Evolutionary conservation across 2,888 invertebrate genomes (phyloP).

Genomic region (Ferrisia virgata): DNA sequence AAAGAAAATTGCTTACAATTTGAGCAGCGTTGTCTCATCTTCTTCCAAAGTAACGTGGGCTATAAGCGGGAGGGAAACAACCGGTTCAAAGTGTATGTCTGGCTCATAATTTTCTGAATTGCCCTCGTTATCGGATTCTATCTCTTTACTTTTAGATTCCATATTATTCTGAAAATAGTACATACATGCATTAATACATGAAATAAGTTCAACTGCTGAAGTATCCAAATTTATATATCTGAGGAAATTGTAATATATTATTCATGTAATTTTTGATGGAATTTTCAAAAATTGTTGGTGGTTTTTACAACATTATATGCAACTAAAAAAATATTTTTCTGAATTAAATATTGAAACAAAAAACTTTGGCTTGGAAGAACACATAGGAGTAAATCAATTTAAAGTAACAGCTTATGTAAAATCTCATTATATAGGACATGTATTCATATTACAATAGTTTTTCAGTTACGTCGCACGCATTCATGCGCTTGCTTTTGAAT

Average conservation of each 20-base stretch:
- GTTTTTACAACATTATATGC: too few species aligned
- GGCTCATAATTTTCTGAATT: slow-evolving; percentile 14
- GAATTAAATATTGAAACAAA: not conserved
- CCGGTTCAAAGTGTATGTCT: slow-evolving; percentile 24
- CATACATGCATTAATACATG: not conserved
- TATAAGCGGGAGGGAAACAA: slow-evolving; percentile 10
- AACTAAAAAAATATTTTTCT: too few species aligned
- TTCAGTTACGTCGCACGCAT: not conserved
- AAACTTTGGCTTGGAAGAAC: too few species aligned
- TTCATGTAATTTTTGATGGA: too few species aligned
- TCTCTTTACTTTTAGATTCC: not conserved
- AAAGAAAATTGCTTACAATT: slow-evolving; percentile 5
- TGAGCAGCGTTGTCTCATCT: slow-evolving; percentile 5
- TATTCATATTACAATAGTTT: not conserved
- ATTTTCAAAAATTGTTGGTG: too few species aligned
- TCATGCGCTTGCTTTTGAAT: slow-evolving; percentile 1
- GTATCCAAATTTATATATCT: not conserved
- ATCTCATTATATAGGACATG: not conserved
- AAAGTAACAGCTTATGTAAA: not conserved
- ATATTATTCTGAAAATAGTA: not conserved
- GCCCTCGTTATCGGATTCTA: not conserved
- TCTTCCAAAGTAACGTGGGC: slow-evolving; percentile 30
- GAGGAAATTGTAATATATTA: too few species aligned
- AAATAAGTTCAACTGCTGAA: not conserved
- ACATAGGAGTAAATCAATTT: not conserved